Evolutionary conservation across 2,888 invertebrate genomes (phyloP), one percentile per base, ranked within the genome.

Genomic region (Drosophila putrida): DNA sequence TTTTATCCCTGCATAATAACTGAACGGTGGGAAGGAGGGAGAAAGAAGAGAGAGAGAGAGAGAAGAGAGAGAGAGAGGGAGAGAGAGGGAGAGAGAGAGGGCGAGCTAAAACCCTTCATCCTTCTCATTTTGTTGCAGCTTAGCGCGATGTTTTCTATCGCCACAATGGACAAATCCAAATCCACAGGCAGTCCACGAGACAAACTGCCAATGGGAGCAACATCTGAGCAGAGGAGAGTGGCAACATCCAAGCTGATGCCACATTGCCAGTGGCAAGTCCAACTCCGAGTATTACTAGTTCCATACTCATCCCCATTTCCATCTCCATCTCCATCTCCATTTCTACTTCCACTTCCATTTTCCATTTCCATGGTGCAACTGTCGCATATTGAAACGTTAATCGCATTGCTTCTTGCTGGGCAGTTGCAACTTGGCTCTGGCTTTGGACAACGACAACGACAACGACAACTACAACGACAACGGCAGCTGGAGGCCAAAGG

Each of bases 341-440:
- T 27, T 33, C 41, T 4, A 41, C 2, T 41, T 41, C 39, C 39
- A 13, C 4, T 39, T 33, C 50, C 28, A 15, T 55, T 20, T 53
- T 49, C 66, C 64, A 41, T 46, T 69, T 68, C 73, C 86, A 85
- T 71, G 86, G 69, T 75, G 75, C 82, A 85, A 85, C 83, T 85
- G 87, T 83, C 82, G 84, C 82, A 86, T 81, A 83, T 83, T 83
- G 84, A 79, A 83, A 83, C 87, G 87, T 87, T 83, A 83, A 83
- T 83, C 82, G 87, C 82, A 86, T 80, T 82, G 83, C 66, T 64
- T 51, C 64, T 74, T 66, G 69, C 55, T 44, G 53, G 46, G 55
- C 61, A 35, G 5, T 31, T 15, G 49, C 59, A 50, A 9, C 41
- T 33, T 71, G 70, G 50, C 50, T 25, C 20, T n/a, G n/a, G 27